Evolutionary conservation across 2,113 vertebrate genomes (phyloP).

Genomic region (Pholis gunnellus): DNA sequence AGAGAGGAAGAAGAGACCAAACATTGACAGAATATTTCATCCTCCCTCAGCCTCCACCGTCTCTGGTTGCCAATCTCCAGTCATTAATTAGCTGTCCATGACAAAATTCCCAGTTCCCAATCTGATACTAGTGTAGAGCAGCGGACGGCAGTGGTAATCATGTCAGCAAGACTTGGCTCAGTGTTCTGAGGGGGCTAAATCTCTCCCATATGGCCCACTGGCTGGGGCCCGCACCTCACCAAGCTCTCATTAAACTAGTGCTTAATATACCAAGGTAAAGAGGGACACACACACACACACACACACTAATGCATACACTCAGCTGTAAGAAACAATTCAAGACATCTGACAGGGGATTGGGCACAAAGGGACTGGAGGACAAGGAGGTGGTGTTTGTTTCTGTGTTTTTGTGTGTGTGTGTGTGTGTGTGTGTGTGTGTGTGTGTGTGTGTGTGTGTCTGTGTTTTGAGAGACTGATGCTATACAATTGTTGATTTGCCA

Average conservation of each 20-base stretch:
- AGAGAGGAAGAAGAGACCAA: constrained; percentile 44
- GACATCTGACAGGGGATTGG: constrained; percentile 59
- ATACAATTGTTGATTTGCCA: constrained; percentile 98
- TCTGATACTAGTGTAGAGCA: constrained; percentile 83
- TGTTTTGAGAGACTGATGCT: constrained; percentile 79
- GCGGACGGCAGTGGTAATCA: constrained; percentile 92
- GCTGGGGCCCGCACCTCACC: constrained; percentile 91
- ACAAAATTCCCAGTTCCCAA: constrained; percentile 66
- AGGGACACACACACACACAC: constrained; percentile 40
- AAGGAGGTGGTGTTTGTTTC: constrained; percentile 76
- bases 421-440: constrained; percentile 70
- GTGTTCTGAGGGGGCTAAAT: constrained; percentile 97
- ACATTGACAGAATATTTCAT: constrained; percentile 43
- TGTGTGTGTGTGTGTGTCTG: constrained; percentile 55
- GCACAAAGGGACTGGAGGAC: constrained; percentile 63
- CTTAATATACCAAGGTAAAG: constrained; percentile 86
- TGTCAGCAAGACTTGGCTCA: constrained; percentile 95
- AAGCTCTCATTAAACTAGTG: constrained; percentile 87
- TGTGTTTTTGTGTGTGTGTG: constrained; percentile 74
- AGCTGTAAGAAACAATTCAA: constrained; percentile 67
- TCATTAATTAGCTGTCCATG: constrained; percentile 78
- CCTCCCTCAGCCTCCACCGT: constrained; percentile 54
- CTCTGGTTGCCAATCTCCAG: constrained; percentile 69
- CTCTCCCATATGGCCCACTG: constrained; percentile 97
- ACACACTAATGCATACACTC: constrained; percentile 52